A percentile compares a stretch with the other conserved stretches of the same genome.
Evolutionary conservation across 1,140 invertebrate species (phyloP).

Genomic region (Procambarus virginalis): DNA sequence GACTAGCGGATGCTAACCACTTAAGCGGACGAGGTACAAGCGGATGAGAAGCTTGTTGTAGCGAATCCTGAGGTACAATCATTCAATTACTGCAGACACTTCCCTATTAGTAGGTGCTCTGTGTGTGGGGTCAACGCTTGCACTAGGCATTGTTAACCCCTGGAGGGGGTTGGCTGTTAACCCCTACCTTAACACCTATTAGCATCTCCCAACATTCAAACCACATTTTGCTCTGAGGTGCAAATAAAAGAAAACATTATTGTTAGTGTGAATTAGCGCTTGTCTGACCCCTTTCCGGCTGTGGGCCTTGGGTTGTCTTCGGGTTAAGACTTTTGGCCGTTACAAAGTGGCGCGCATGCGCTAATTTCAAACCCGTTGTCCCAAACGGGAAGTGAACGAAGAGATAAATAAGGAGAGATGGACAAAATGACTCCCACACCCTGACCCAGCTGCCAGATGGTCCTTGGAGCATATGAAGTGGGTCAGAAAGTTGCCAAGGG

Average conservation of each 20-base stretch:
- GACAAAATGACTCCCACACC: background rate
- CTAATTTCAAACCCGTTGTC: background rate
- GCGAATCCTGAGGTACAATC: conserved; percentile 10
- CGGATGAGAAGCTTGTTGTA: conserved; percentile 17
- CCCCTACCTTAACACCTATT: no score
- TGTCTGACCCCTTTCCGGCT: no score
- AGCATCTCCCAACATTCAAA: no score
- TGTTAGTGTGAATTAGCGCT: no score
- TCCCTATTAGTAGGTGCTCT: background rate
- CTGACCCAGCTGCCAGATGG: conserved; percentile 5
- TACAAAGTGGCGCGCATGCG: background rate
- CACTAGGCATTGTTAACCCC: no score
- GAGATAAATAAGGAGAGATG: background rate
- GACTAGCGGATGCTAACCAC: conserved; percentile 5
- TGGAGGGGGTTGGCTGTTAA: no score
- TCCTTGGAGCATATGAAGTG: background rate
- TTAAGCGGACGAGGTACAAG: conserved; percentile 2
- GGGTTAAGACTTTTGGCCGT: background rate
- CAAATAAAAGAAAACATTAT: no score
- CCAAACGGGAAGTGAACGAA: background rate
- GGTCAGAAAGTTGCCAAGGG: background rate
- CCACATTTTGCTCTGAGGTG: no score
- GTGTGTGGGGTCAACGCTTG: background rate
- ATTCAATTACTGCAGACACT: conserved; percentile 6
- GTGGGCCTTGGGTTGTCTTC: no score